Evolutionary conservation across 2,797 vertebrate genomes (phyloP), one percentile per base, ranked within the genome.

Genomic region (Chelon auratus): DNA sequence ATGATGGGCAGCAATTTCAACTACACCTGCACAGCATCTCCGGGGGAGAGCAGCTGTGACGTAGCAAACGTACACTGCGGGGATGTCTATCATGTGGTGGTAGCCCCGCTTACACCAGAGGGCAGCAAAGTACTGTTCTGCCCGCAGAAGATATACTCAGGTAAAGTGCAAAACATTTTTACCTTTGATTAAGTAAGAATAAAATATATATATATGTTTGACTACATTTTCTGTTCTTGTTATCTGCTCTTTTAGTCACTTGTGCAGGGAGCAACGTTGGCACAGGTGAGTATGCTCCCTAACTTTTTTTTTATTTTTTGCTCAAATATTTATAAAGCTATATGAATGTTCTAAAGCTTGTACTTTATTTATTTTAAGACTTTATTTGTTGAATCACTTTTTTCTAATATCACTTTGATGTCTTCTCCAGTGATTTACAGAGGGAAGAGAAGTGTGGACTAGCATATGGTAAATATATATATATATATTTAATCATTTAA

Each of bases 71-170:
- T 97, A 69, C 93, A 92, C 42, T 98, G 97, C 40, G 96, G 96
- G 7, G 94, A 95, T 0, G 86, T 95, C 2, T 98, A 97, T 68
- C 89, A 86, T 0, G 93, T 97, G 13, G 83, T 94, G 22, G 96
- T 97, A 3, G 93, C 95, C 3, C 97, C 97, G 0, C 55, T 96
- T 58, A 91, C 91, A 42, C 43, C 80, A n/a, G 94, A 91, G 5
- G 94, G 93, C 80, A 60, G 30, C 51, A 94, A 90, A 84, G 91
- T 95, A 64, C 88, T 70, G 0, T 97, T 98, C 91, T 99, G 97
- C 65, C 91, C 95, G 0, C 87, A 93, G 62, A 97, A 95, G 84
- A 89, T 94, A 77, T 98, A 97, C 93, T 97, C 95, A 92, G 97
- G 97, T 93, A 7, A 77, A 0, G 39, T 33, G 30, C 30, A 33